Evolutionary conservation across 2,113 vertebrate genomes (phyloP).

Genomic region (Pleuronectes platessa): DNA sequence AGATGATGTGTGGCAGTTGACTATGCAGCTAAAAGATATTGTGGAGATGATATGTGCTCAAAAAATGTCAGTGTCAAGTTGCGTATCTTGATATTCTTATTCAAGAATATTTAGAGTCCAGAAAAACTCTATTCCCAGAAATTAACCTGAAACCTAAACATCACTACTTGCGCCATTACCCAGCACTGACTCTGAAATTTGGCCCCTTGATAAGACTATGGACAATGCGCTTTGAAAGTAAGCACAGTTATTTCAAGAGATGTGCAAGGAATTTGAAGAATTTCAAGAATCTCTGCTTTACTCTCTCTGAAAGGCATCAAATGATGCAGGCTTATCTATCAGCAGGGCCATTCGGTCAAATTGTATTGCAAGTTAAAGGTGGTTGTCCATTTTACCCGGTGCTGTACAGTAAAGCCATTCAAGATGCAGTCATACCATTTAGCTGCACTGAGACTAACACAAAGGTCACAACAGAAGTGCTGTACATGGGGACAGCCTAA

Average conservation of each 20-base stretch:
- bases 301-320: constrained; percentile 8
- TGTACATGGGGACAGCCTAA: not conserved
- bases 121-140: too few species aligned
- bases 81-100: too few species aligned
- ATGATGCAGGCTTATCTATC: too few species aligned
- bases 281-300: constrained; percentile 55
- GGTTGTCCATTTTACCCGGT: constrained; percentile 17
- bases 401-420: constrained; percentile 20
- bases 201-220: constrained; percentile 1
- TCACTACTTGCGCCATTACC: too few species aligned
- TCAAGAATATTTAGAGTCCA: too few species aligned
- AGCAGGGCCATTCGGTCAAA: not conserved
- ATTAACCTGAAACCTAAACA: too few species aligned
- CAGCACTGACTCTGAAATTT: constrained; percentile 5
- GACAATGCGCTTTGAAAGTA: constrained; percentile 55
- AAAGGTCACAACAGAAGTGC: constrained; percentile 4
- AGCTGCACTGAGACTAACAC: too few species aligned
- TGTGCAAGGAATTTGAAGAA: constrained; percentile 51
- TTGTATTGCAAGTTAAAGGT: constrained; percentile 6
- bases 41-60: too few species aligned
- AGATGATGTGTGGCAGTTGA: too few species aligned
- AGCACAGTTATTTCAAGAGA: constrained; percentile 48
- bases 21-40: too few species aligned
- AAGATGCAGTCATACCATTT: constrained; percentile 19
- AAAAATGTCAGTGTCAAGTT: too few species aligned